Evolutionary conservation across 1,140 invertebrate species (phyloP), one percentile per base, ranked within the genome.

Genomic region (Drosophila elegans): DNA sequence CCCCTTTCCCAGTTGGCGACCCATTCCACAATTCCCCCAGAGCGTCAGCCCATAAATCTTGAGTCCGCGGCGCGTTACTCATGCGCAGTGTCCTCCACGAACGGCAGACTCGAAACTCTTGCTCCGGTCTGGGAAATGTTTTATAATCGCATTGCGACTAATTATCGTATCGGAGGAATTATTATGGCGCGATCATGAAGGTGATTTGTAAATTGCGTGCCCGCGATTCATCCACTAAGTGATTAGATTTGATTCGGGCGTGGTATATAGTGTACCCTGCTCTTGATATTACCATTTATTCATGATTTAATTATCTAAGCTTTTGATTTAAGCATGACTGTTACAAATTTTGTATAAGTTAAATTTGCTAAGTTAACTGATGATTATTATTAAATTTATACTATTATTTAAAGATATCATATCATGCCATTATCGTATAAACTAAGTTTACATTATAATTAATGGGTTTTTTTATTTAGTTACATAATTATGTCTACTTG

Each of bases 121-220:
- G 59, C 12, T 9, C 12, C 36, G 36, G 78, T 68, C 69, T 63
- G 78, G 59, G 57, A 57, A 69, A 75, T 82, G 71, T 80, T 76
- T 80, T 89, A 83, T 88, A 88, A 88, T 88, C 83, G 84, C 84
- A 89, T 89, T 89, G 80, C 84, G 80, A 89, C 84, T 89, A 89
- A 89, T 89, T 89, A 89, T 89, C 84, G 84, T 89, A 89, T 80
- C 84, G 72, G 68, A 55, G 77, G 67, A 89, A 84, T 89, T 89
- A 89, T 89, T 80, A 74, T 88, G 72, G 49, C 42, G 74, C 53
- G 63, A 71, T 71, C 74, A 77, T 77, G 64, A 76, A 66, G 61
- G 60, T 67, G 73, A 74, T 80, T 77, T 80, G 83, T 73, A 80
- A 89, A 89, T 86, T 79, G 83, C 63, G 67, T 66, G 78, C 66